Percentiles rank a stretch among this genome's conserved stretches.
phyloP scores from a whole-genome alignment of 37 sponge, comb jelly and placozoan genomes.

The Dysidea cf. avara region DNA sequence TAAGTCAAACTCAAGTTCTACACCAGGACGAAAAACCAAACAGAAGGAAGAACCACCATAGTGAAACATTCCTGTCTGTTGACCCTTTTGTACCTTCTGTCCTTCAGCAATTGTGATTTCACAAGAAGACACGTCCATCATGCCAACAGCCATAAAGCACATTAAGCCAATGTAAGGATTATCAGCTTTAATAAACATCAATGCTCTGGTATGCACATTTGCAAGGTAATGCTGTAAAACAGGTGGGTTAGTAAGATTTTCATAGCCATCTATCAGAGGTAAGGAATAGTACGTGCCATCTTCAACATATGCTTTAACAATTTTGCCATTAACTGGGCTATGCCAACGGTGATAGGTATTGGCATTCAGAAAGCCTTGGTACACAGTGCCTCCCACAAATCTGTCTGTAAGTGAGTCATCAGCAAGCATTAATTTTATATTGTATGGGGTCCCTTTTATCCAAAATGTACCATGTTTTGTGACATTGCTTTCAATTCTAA shows the following conservation, averaged over 20 bases:
- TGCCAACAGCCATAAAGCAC: conserved; percentile 16
- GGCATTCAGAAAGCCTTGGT: too few relatives aligned
- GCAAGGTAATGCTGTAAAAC: neutral
- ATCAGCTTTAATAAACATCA: conserved; percentile 3
- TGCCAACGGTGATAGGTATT: too few relatives aligned
- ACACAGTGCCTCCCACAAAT: too few relatives aligned
- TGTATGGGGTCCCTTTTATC: conserved; percentile 38
- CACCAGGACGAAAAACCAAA: neutral
- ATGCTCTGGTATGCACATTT: neutral
- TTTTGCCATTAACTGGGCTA: too few relatives aligned
- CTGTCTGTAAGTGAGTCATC: too few relatives aligned
- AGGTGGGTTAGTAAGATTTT: neutral
- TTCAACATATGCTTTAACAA: too few relatives aligned
- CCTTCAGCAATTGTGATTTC: conserved; percentile 2
- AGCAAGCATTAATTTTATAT: conserved; percentile 12
- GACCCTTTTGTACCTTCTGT: neutral
- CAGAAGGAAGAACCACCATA: conserved; percentile 5
- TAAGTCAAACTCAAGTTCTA: conserved; percentile 1
- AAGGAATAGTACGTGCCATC: too few relatives aligned
- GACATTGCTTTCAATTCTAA: conserved; percentile 13
- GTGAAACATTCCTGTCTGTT: conserved; percentile 5
- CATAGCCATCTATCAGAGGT: too few relatives aligned
- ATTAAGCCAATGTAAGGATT: conserved; percentile 6
- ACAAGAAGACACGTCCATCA: conserved; percentile 5
- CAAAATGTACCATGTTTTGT: too few relatives aligned